Percentiles rank a stretch among this genome's conserved stretches.
Evolutionary conservation across 2,888 invertebrate species (phyloP).

Genomic region (Entomobrya multifasciata): DNA sequence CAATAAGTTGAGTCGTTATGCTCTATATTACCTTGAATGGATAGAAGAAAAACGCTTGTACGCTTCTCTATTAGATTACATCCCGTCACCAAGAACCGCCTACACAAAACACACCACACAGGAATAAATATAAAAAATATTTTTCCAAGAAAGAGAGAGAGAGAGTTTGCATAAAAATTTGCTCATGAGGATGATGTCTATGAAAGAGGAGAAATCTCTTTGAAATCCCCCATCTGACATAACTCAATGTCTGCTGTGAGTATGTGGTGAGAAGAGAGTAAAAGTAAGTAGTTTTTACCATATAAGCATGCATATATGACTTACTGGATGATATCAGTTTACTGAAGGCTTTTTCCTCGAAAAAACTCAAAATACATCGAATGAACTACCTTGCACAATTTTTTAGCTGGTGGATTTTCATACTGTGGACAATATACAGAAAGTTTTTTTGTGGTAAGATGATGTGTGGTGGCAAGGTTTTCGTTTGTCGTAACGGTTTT

Average conservation of each 20-base stretch:
- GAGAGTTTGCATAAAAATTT: conserved; percentile 62
- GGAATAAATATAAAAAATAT: neutral
- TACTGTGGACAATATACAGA: neutral
- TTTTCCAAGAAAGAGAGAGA: neutral
- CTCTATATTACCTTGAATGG: neutral
- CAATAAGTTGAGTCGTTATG: conserved; percentile 31
- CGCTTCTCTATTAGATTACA: neutral
- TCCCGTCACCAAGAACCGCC: neutral
- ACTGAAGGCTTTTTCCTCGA: too few relatives aligned
- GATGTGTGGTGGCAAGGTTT: neutral
- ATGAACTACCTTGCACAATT: too few relatives aligned
- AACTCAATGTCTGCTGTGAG: conserved; percentile 53
- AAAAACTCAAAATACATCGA: too few relatives aligned
- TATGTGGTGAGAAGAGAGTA: neutral
- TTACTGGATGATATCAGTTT: too few relatives aligned
- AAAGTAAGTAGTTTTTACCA: too few relatives aligned
- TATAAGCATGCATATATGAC: too few relatives aligned
- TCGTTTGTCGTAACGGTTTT: neutral
- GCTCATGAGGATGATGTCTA: conserved; percentile 36
- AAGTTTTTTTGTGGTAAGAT: neutral
- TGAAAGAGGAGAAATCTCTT: conserved; percentile 58
- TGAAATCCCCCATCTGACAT: conserved; percentile 67
- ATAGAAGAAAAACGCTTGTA: neutral
- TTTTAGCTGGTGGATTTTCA: too few relatives aligned
- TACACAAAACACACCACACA: neutral